Base-by-base conservation (phyloP, 2,888 invertebrate genomes). In the Conops quadrifasciatus region DNA sequence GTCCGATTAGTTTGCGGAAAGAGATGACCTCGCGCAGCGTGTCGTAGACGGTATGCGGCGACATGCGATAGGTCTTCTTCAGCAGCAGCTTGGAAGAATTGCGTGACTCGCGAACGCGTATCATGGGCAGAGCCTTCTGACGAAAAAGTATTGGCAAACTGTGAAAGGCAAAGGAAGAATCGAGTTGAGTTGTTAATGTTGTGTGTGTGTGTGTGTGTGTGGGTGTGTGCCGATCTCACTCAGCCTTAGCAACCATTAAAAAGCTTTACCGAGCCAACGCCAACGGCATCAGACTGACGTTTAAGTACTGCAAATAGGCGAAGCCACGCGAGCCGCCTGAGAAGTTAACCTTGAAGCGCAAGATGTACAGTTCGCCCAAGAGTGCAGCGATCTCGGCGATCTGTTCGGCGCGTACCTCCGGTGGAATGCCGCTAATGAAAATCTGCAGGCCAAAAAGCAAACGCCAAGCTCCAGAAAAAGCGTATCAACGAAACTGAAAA, bases 251-350 rank as follows among this genome's bases (percentile, higher is more conserved):
- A 51, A 51, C 2, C 19, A 19, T 19, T 5, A 51, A 30, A 16
- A 28, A 0, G 0, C 73, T 77, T 75, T 68, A 84, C 83, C 59
- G 43, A 16, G 47, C 0, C 5, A 82, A 16, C 0, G 80, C 80
- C 19, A 65, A 36, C 0, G 65, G 4, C 73, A 77, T 76, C 2
- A 75, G 63, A 1, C 45, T 60, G 2, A 72, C 71, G 58, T 82
- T 75, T 1, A 79, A 56, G 28, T 81, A 84, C 67, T 84, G 84
- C 67, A 84, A 66, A 51, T 80, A 84, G 16, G 84, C 85, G 62
- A 76, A 82, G 1, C 82, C 81, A 1, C 84, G 80, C 1, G 80
- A 78, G 0, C 47, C 15, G 1, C 81, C 80, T 0, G 77, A 70
- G 45, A 75, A 80, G 60, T 80, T 77, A 0, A 84, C 77, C 72